phyloP scores from a whole-genome alignment of 2,797 vertebrate genomes.

The Diplodus sargus region DNA sequence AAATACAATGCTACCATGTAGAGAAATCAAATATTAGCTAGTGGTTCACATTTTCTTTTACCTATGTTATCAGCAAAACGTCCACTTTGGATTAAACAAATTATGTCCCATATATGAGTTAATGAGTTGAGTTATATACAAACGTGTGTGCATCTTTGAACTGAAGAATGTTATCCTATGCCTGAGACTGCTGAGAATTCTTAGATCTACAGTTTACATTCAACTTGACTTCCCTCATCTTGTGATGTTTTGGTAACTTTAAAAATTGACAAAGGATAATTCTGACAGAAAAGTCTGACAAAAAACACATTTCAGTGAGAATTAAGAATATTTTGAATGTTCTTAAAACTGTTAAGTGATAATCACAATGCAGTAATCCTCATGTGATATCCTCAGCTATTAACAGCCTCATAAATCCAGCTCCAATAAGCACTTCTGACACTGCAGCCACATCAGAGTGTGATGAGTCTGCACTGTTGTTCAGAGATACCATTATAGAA shows the following conservation, averaged over 20 bases:
- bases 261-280: slow-evolving; percentile 3
- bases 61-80: background rate
- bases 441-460: slow-evolving; percentile 11
- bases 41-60: background rate
- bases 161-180: background rate
- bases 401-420: slow-evolving; percentile 43
- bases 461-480: slow-evolving; percentile 33
- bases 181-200: slow-evolving; percentile 12
- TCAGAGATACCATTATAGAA: slow-evolving; percentile 35
- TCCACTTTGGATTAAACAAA: background rate
- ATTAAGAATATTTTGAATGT: slow-evolving; percentile 23
- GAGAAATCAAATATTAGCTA: background rate
- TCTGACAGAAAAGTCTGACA: background rate
- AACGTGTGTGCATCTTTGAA: background rate
- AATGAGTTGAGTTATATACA: background rate
- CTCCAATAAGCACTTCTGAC: slow-evolving; percentile 26
- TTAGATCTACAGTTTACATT: slow-evolving; percentile 19
- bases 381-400: slow-evolving; percentile 40
- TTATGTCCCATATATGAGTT: background rate
- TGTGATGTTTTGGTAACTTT: slow-evolving; percentile 10
- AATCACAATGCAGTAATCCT: slow-evolving; percentile 46
- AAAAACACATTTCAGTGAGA: slow-evolving; percentile 7
- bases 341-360: slow-evolving; percentile 38
- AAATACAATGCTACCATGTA: slow-evolving; percentile 15
- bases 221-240: background rate